Evolutionary conservation across 2,113 vertebrate species (phyloP).

Genomic region (Megalops atlanticus): DNA sequence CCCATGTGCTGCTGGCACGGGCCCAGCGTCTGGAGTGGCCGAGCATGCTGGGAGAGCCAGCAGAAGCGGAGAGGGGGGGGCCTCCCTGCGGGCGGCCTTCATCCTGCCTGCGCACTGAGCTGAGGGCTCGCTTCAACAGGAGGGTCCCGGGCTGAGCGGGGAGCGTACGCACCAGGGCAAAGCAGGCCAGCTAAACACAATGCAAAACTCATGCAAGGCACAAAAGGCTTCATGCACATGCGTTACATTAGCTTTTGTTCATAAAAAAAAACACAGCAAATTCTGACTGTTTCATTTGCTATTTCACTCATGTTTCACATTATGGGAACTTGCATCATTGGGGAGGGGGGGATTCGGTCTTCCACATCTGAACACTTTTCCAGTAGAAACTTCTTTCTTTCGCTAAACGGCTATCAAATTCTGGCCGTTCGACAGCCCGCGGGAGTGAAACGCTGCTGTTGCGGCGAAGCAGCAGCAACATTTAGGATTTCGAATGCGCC

Average conservation of each 20-base stretch:
- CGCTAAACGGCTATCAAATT: too few relatives aligned
- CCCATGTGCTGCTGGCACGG: conserved; percentile 25
- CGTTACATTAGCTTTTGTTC: neutral
- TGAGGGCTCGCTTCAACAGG: conserved; percentile 39
- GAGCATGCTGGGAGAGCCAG: neutral
- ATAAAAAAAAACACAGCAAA: too few relatives aligned
- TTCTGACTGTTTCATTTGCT: too few relatives aligned
- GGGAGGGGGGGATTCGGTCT: neutral
- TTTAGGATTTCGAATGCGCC: too few relatives aligned
- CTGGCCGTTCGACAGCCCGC: too few relatives aligned
- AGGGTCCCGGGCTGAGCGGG: neutral
- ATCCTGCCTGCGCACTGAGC: conserved; percentile 24
- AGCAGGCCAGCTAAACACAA: neutral
- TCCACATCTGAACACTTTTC: neutral
- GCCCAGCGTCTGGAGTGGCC: conserved; percentile 34
- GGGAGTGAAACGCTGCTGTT: neutral
- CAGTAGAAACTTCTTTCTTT: neutral
- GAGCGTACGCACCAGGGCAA: neutral
- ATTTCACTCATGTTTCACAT: too few relatives aligned
- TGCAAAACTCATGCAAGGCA: neutral
- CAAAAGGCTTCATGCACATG: neutral
- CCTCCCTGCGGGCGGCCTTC: neutral
- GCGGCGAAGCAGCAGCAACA: too few relatives aligned
- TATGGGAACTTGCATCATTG: neutral
- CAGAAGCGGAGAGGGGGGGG: conserved; percentile 13